Evolutionary conservation across 2,797 vertebrate genomes (phyloP).

Genomic region (Tamandua tetradactyla): DNA sequence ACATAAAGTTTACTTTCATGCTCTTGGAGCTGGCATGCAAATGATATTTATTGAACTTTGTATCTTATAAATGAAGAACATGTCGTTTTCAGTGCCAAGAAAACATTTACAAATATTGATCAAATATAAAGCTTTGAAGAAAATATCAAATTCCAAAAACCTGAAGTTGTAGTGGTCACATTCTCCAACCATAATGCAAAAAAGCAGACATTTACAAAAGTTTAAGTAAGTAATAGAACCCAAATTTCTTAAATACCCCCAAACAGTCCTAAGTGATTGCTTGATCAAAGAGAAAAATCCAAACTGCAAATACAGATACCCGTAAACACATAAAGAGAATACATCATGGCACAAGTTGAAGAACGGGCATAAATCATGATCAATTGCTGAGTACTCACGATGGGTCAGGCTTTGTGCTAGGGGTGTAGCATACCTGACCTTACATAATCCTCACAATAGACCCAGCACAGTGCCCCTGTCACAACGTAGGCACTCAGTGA

Average conservation of each 20-base stretch:
- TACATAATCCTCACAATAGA: background rate
- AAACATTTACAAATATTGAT: constrained; percentile 1
- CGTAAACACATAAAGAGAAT: background rate
- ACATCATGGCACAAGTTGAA: background rate
- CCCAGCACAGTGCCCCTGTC: background rate
- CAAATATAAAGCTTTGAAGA: background rate
- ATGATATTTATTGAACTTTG: constrained; percentile 28
- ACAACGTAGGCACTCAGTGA: background rate
- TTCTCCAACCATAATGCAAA: background rate
- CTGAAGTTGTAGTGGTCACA: background rate
- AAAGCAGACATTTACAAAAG: background rate
- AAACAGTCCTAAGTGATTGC: background rate
- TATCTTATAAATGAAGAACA: background rate
- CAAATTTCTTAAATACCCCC: background rate
- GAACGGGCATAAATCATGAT: background rate
- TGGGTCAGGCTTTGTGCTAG: background rate
- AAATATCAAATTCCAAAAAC: background rate
- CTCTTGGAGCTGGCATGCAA: background rate
- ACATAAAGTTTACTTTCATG: background rate
- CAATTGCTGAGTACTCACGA: background rate
- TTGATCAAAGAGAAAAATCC: background rate
- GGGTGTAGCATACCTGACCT: background rate
- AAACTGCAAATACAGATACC: background rate
- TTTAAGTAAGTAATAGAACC: constrained; percentile 21
- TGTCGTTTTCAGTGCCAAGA: background rate